Percentiles rank a stretch among this genome's conserved stretches.
phyloP scores from a whole-genome alignment of 1,140 invertebrate genomes.

The Anagrus nilaparvatae region DNA sequence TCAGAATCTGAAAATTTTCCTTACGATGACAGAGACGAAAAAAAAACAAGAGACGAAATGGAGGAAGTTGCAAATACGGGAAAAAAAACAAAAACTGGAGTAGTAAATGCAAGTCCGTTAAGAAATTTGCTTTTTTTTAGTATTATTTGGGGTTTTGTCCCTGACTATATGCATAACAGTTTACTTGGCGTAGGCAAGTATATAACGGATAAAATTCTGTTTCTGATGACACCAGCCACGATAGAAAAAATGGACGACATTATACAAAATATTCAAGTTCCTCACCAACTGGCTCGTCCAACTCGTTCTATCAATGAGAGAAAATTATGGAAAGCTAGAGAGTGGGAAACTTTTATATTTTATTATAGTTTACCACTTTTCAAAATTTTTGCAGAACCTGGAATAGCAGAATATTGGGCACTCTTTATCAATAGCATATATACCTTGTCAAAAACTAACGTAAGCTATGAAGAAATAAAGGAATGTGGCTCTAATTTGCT shows the following conservation, averaged over 20 bases:
- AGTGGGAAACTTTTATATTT: constrained; percentile 16
- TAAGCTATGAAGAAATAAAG: too few species aligned
- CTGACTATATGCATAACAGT: neutral
- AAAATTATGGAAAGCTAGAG: constrained; percentile 13
- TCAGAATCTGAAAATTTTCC: neutral
- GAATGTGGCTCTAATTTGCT: too few species aligned
- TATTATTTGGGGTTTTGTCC: neutral
- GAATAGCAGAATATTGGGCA: too few species aligned
- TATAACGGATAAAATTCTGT: too few species aligned
- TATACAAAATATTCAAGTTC: constrained; percentile 8
- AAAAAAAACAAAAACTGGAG: neutral
- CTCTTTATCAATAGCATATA: too few species aligned
- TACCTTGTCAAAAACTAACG: too few species aligned
- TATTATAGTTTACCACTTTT: constrained; percentile 10
- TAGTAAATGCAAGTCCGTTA: neutral
- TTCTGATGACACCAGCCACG: too few species aligned
- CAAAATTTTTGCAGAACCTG: constrained; percentile 3
- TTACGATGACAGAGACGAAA: neutral
- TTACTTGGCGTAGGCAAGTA: neutral
- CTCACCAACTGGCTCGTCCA: constrained; percentile 14
- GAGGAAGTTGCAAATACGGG: neutral
- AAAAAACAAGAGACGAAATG: neutral
- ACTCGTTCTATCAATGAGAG: constrained; percentile 2
- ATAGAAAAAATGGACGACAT: neutral
- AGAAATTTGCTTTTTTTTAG: neutral